These are phyloP conservation scores for Amphipoea oculea DNA, from an alignment of 2,888 invertebrate genomes.

Conservation along the genomic window DNA sequence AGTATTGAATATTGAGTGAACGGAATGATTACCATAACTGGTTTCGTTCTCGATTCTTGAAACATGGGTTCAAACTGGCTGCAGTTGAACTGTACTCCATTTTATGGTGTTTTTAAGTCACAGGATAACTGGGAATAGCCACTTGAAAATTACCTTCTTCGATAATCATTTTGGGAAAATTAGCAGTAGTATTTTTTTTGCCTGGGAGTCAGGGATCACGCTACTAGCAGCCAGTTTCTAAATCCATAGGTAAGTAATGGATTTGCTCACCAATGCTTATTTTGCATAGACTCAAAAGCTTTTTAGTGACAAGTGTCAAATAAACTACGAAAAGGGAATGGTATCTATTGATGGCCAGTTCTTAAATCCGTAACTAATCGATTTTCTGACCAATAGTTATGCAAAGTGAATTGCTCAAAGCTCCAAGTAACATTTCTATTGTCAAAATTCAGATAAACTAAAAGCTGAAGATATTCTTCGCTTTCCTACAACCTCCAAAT, in stretches of 20 bases:
- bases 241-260: neutral
- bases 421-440: too few relatives aligned
- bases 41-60: conserved; percentile 51
- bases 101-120: conserved; percentile 18
- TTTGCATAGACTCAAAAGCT: neutral
- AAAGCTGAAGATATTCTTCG: neutral
- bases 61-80: conserved; percentile 36
- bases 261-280: neutral
- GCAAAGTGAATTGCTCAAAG: neutral
- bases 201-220: neutral
- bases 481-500: neutral
- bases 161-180: neutral
- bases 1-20: conserved; percentile 68
- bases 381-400: neutral
- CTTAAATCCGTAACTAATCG: neutral
- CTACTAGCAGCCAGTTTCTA: neutral
- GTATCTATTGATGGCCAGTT: neutral
- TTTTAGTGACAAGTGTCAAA: neutral
- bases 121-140: neutral
- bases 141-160: neutral
- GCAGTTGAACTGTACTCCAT: conserved; percentile 22
- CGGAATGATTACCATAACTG: conserved; percentile 66
- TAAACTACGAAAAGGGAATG: neutral
- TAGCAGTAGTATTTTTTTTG: neutral
- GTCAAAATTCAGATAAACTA: neutral